Evolutionary conservation across 37 sponge, comb jelly and placozoan genomes (phyloP).

Genomic region (Spongilla lacustris): DNA sequence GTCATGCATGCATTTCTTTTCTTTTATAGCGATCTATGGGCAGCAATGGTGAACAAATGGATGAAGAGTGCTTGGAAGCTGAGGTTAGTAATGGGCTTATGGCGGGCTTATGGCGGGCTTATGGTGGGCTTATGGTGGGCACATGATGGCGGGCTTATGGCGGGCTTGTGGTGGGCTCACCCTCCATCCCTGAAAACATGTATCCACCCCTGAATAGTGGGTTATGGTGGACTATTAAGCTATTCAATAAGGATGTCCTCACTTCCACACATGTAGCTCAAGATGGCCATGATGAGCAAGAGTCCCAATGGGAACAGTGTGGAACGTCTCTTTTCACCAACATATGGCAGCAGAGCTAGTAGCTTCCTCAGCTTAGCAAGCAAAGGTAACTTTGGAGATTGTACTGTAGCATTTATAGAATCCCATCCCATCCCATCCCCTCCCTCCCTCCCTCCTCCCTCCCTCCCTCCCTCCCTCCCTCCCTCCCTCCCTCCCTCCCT

Average conservation of each 20-base stretch:
- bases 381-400: background rate
- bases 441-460: no score
- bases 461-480: no score
- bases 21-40: background rate
- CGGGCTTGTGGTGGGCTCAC: no score
- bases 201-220: no score
- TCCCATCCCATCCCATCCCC: background rate
- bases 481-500: no score
- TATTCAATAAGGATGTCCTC: no score
- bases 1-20: background rate
- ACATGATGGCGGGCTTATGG: no score
- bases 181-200: no score
- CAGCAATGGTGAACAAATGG: conserved; percentile 12
- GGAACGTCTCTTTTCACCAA: conserved; percentile 27
- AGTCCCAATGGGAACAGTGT: conserved; percentile 8
- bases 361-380: conserved; percentile 20
- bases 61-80: conserved; percentile 30
- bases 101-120: no score
- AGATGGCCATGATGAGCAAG: conserved; percentile 8
- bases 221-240: no score
- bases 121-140: no score
- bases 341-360: conserved; percentile 17
- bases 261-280: background rate
- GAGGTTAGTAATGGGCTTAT: conserved; percentile 14
- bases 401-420: no score